phyloP scores from a whole-genome alignment of 2,888 invertebrate species.

The Xestia rhomboidea region DNA sequence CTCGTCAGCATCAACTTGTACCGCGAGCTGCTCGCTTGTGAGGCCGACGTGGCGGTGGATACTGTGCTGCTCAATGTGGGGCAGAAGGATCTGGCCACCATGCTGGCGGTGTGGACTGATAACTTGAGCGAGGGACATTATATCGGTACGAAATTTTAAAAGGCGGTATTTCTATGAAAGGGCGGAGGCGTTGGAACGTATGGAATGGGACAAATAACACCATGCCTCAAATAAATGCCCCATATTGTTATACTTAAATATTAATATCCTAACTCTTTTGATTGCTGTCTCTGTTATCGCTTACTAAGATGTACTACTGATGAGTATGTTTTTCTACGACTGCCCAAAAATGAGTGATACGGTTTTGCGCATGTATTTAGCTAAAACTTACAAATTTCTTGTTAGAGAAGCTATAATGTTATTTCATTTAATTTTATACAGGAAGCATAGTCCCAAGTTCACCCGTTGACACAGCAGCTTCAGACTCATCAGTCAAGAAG shows the following conservation, averaged over 20 bases:
- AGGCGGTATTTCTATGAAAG: background rate
- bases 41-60: slow-evolving; percentile 93
- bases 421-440: slow-evolving; percentile 55
- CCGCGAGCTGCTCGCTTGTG: slow-evolving; percentile 88
- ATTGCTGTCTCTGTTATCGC: too few relatives aligned
- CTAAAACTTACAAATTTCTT: too few relatives aligned
- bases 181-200: too few relatives aligned
- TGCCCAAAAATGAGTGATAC: too few relatives aligned
- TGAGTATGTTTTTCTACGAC: too few relatives aligned
- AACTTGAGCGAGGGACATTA: slow-evolving; percentile 92
- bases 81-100: slow-evolving; percentile 93
- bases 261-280: too few relatives aligned
- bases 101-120: slow-evolving; percentile 93
- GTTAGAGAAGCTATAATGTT: background rate
- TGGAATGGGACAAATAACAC: too few relatives aligned
- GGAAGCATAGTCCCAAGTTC: slow-evolving; percentile 83
- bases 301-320: too few relatives aligned
- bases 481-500: slow-evolving; percentile 91
- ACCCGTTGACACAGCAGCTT: slow-evolving; percentile 81
- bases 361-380: too few relatives aligned
- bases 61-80: slow-evolving; percentile 92
- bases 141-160: slow-evolving; percentile 79
- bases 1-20: slow-evolving; percentile 67
- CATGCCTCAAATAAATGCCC: too few relatives aligned
- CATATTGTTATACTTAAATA: too few relatives aligned